These are phyloP conservation scores for Microtus ochrogaster DNA, from an alignment of 2,113 vertebrate species.

Conservation along the genomic window DNA sequence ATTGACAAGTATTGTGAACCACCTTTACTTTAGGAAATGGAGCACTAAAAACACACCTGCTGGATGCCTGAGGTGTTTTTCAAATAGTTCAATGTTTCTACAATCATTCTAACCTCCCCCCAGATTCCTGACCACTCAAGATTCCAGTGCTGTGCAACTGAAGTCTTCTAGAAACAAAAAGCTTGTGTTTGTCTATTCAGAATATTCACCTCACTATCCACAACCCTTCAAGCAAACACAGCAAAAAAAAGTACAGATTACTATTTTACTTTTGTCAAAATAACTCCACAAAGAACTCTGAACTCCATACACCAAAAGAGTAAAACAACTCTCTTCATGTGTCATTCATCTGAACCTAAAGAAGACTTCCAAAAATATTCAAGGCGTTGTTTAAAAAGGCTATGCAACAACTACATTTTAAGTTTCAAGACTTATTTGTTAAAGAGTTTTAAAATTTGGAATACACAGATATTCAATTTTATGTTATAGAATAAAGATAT, in stretches of 20 bases:
- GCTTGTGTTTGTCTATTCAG: not conserved
- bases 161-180: not conserved
- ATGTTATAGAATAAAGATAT: not conserved
- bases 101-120: not conserved
- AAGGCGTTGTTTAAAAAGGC: not conserved
- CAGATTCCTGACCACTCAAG: not conserved
- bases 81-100: not conserved
- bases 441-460: constrained; percentile 25
- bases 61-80: not conserved
- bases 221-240: not conserved
- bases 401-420: not conserved
- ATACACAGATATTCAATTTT: not conserved
- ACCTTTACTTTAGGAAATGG: not conserved
- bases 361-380: not conserved
- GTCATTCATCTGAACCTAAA: not conserved
- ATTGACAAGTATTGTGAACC: not conserved
- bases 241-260: not conserved
- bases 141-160: not conserved
- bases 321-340: constrained; percentile 11
- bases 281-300: not conserved
- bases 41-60: not conserved
- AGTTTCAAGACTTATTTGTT: not conserved
- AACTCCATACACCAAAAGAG: not conserved
- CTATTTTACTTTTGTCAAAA: constrained; percentile 20
- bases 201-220: constrained; percentile 1